Evolutionary conservation across 2,797 vertebrate genomes (phyloP).

Genomic region (Botia kubotai): DNA sequence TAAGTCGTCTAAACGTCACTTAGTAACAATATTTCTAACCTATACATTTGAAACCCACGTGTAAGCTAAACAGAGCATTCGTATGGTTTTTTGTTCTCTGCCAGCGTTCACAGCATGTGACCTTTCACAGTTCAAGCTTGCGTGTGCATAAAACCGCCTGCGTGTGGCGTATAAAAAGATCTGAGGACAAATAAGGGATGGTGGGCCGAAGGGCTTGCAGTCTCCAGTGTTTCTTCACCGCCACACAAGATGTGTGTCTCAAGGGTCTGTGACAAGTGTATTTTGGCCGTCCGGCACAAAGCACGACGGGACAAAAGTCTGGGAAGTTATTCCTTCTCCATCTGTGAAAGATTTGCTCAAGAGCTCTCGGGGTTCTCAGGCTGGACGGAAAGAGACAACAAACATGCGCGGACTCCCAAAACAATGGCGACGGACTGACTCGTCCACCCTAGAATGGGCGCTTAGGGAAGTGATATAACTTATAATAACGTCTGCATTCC

Average conservation of each 20-base stretch:
- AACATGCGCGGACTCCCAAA: constrained; percentile 49
- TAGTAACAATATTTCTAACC: not conserved
- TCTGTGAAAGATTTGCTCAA: constrained; percentile 57
- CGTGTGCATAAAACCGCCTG: no score
- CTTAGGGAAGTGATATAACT: constrained; percentile 4
- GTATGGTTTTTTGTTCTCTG: no score
- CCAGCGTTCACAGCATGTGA: no score
- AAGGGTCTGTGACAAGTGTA: constrained; percentile 31
- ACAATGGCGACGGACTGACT: not conserved
- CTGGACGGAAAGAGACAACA: constrained; percentile 50
- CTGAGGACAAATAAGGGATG: constrained; percentile 6
- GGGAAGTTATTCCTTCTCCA: constrained; percentile 47
- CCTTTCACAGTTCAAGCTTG: no score
- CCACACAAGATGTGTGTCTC: constrained; percentile 41
- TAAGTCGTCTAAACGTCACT: not conserved
- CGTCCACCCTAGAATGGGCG: not conserved
- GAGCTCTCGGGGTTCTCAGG: constrained; percentile 50
- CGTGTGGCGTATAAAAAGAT: constrained; percentile 10
- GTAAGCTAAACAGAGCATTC: not conserved
- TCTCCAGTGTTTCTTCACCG: constrained; percentile 20
- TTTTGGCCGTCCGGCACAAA: constrained; percentile 41
- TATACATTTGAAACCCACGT: not conserved
- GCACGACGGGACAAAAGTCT: constrained; percentile 44
- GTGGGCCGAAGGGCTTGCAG: constrained; percentile 16
- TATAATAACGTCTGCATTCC: constrained; percentile 28